Evolutionary conservation across 1,140 invertebrate species (phyloP).

Genomic region (Helicorthomorpha holstii): DNA sequence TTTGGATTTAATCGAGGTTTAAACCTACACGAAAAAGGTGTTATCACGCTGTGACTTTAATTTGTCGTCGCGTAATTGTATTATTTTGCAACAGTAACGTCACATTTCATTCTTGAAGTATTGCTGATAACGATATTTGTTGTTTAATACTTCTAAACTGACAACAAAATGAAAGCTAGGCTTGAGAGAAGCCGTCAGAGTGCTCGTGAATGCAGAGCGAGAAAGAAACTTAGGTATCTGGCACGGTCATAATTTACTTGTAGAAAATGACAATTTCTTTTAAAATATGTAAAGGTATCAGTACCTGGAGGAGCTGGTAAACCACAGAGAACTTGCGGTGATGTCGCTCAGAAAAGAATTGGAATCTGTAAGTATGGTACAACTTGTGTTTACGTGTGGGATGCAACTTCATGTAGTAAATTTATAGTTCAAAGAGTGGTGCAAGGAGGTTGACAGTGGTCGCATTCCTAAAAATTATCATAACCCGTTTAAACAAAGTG

Average conservation of each 20-base stretch:
- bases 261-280: too few species aligned
- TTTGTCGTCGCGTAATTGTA: too few species aligned
- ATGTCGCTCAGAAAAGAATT: conserved; percentile 72
- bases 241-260: too few species aligned
- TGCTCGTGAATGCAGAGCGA: conserved; percentile 85
- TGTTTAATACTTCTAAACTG: too few species aligned
- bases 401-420: conserved; percentile 23
- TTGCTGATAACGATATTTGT: too few species aligned
- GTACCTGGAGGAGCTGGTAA: conserved; percentile 88
- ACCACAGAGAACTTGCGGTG: conserved; percentile 85
- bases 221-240: conserved; percentile 89
- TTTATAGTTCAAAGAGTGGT: conserved; percentile 65
- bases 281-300: too few species aligned
- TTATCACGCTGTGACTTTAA: too few species aligned
- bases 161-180: conserved; percentile 87
- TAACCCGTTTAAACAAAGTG: conserved; percentile 42
- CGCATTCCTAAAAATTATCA: conserved; percentile 55
- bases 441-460: conserved; percentile 56
- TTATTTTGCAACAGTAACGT: too few species aligned
- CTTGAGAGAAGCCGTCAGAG: conserved; percentile 89
- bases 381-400: background rate
- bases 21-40: too few species aligned
- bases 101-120: too few species aligned
- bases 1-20: too few species aligned
- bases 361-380: conserved; percentile 50